Evolutionary conservation across 2,113 vertebrate species (phyloP).

Genomic region (Otis tarda): DNA sequence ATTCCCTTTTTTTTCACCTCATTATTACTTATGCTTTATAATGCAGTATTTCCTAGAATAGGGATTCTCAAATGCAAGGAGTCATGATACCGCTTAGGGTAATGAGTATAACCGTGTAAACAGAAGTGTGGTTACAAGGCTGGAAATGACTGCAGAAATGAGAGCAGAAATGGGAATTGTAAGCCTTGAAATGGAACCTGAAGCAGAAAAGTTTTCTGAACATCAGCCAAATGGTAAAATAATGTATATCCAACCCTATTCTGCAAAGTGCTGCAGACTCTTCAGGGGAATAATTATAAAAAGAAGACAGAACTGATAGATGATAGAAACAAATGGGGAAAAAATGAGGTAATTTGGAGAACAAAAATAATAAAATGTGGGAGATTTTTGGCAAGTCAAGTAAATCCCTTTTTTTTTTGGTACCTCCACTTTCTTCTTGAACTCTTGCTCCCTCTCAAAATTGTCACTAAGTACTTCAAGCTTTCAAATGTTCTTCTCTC

Average conservation of each 20-base stretch:
- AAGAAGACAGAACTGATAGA: neutral
- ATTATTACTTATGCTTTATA: neutral
- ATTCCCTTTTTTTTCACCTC: neutral
- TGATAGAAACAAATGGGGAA: neutral
- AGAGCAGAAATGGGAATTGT: neutral
- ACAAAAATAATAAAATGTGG: neutral
- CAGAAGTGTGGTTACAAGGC: neutral
- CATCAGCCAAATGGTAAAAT: neutral
- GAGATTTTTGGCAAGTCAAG: neutral
- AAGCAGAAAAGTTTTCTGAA: constrained; percentile 14
- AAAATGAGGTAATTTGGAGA: neutral
- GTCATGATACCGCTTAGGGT: neutral
- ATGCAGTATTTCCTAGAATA: neutral
- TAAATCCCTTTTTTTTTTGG: neutral
- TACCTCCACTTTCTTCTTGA: neutral
- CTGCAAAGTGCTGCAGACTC: neutral
- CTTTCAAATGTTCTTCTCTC: neutral
- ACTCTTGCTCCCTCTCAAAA: neutral
- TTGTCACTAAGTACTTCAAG: neutral
- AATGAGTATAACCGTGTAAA: neutral
- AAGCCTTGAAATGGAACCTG: neutral
- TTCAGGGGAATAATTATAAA: neutral
- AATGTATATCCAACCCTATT: neutral
- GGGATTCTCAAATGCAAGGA: neutral
- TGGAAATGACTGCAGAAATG: constrained; percentile 2